Base-by-base conservation (phyloP, 2,888 invertebrate genomes). In the Chymomyza fuscimana region DNA sequence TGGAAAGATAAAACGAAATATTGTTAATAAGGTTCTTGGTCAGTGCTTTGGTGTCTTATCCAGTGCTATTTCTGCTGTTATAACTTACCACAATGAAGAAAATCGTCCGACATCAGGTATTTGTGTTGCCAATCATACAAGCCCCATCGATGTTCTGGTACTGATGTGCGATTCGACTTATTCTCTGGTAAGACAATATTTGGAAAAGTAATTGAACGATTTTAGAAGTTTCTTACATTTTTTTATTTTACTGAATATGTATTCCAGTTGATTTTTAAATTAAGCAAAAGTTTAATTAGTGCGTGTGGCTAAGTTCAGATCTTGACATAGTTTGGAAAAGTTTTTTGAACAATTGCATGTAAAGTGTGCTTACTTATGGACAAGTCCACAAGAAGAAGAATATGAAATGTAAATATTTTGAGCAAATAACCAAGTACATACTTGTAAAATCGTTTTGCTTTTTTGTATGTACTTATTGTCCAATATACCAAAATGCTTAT, bases 91-190 rank as follows among this genome's bases (percentile, higher is more conserved):
- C 92, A 96, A 95, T 91, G 94, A 94, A 67, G 96, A 97, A 90
- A 97, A 98, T 92, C 94, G 94, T 83, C 98, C 98, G 46, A 94
- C 94, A 86, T 93, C 92, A 78, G 95, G 95, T 58, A 99, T 99
- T 87, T 99, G 99, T 93, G 99, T 99, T 36, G 99, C 99, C 62
- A 99, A 99, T 93, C 99, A 99, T 93, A 99, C 99, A 5, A 98
- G 98, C 76, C 99, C 99, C 4, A 98, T 99, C 79, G 99, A 99
- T 92, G 98, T 97, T 68, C 94, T 99, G 82, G 96, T 99, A 80
- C 94, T 99, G 67, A 98, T 98, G 94, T 97, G 97, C 92, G 99
- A 99, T 93, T 97, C 97, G 90, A 96, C 97, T 90, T 99, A 99
- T 92, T 98, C 99, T 60, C 93, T 99, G 97, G 99, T 98, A 94